phyloP scores from a whole-genome alignment of 2,797 vertebrate genomes.

The Loris lydekkerianus region DNA sequence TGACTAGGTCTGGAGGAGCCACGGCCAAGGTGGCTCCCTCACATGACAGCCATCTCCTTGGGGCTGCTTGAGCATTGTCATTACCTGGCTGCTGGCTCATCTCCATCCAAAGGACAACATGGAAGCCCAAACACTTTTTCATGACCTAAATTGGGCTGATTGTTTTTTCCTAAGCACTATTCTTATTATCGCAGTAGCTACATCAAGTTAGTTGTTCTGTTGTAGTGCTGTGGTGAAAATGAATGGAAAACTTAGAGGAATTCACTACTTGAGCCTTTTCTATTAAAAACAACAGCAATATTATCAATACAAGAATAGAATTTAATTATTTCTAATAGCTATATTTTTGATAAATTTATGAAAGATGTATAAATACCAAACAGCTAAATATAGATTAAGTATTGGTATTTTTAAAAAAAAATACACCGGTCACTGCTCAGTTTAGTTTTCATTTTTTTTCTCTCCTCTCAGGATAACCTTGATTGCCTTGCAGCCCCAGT shows the following conservation, averaged over 20 bases:
- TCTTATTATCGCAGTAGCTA: neutral
- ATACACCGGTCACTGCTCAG: neutral
- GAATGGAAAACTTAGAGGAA: neutral
- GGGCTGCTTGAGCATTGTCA: neutral
- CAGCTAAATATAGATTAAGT: neutral
- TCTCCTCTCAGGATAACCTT: neutral
- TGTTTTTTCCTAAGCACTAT: neutral
- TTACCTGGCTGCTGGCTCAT: neutral
- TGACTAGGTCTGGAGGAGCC: neutral
- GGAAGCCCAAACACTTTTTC: neutral
- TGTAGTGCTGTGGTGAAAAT: neutral
- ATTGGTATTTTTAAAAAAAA: neutral
- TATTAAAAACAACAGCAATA: neutral
- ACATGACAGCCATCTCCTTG: neutral
- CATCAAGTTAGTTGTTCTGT: neutral
- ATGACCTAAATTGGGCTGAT: neutral
- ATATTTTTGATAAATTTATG: neutral
- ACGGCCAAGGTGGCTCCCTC: too few relatives aligned
- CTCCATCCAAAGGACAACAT: neutral
- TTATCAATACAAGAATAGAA: neutral
- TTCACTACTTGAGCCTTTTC: neutral
- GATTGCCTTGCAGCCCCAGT: neutral
- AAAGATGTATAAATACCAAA: neutral
- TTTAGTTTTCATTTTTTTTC: conserved; percentile 7
- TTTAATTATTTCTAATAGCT: neutral